Evolutionary conservation across 2,888 invertebrate species (phyloP).

Genomic region (Trichogramma dendrolimi): DNA sequence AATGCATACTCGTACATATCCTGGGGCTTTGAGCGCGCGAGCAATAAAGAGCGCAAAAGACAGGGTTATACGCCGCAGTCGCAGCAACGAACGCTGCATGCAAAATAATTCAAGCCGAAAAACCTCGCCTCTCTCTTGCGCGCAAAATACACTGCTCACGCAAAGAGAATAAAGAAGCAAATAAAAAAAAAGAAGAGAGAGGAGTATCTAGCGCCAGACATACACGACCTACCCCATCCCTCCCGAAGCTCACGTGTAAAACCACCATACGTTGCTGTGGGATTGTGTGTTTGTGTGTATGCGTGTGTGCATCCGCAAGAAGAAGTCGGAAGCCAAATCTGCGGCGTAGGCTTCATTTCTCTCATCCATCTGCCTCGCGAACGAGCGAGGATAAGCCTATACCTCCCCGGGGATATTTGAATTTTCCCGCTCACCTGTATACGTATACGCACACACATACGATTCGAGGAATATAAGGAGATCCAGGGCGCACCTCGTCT

Average conservation of each 20-base stretch:
- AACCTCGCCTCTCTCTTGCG: background rate
- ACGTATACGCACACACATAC: too few relatives aligned
- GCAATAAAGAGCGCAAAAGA: too few relatives aligned
- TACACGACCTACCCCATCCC: background rate
- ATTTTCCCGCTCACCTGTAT: too few relatives aligned
- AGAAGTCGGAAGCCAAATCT: constrained; percentile 17
- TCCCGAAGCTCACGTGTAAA: background rate
- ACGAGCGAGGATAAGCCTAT: too few relatives aligned
- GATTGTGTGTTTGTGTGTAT: constrained; percentile 6
- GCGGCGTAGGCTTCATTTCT: constrained; percentile 24
- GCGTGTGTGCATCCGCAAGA: too few relatives aligned
- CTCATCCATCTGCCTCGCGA: background rate
- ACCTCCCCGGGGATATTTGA: too few relatives aligned
- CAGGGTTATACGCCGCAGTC: too few relatives aligned
- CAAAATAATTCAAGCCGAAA: constrained; percentile 24
- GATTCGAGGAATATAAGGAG: too few relatives aligned
- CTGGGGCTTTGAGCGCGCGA: too few relatives aligned
- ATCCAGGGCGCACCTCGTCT: too few relatives aligned
- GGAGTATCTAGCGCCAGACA: too few relatives aligned
- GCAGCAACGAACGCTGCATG: constrained; percentile 2
- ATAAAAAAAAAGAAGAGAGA: background rate
- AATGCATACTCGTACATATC: too few relatives aligned
- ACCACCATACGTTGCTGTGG: background rate
- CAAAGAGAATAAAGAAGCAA: constrained; percentile 14
- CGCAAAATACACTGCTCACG: background rate